These are phyloP conservation scores for Notechis scutatus DNA, from an alignment of 2,113 vertebrate species.

Conservation along the genomic window DNA sequence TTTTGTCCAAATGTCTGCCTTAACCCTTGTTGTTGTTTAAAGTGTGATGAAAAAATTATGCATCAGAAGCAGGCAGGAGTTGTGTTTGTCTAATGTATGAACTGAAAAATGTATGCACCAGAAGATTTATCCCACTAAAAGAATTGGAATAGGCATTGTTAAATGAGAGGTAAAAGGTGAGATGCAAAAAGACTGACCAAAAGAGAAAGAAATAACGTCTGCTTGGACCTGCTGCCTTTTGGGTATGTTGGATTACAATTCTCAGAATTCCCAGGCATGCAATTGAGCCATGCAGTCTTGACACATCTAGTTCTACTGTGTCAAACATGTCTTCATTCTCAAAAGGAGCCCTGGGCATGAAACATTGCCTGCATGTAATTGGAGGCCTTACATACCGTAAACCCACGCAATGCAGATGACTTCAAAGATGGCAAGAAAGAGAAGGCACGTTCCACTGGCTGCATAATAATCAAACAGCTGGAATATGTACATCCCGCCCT, in stretches of 20 bases:
- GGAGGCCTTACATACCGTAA: slow-evolving; percentile 79
- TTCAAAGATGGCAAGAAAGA: slow-evolving; percentile 87
- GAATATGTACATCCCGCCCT: slow-evolving; percentile 96
- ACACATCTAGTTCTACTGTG: neutral
- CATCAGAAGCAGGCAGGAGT: neutral
- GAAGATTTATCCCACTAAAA: neutral
- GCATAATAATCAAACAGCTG: slow-evolving; percentile 95
- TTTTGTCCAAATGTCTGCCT: neutral
- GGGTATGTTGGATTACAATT: neutral
- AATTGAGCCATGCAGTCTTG: neutral
- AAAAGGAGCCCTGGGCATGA: neutral
- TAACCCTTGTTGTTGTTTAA: neutral
- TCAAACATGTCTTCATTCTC: neutral
- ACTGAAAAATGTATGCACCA: neutral
- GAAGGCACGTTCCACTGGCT: slow-evolving; percentile 87
- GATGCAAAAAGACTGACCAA: neutral
- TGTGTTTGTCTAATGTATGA: neutral
- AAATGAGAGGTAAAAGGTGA: neutral
- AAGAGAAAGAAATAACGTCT: neutral
- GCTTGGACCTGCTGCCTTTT: neutral
- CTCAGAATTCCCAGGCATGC: neutral
- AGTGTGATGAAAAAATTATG: neutral
- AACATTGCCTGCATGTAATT: neutral
- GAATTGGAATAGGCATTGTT: neutral
- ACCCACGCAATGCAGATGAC: slow-evolving; percentile 87